Evolutionary conservation across 2,113 vertebrate genomes (phyloP).

Genomic region (Arenaria interpres): DNA sequence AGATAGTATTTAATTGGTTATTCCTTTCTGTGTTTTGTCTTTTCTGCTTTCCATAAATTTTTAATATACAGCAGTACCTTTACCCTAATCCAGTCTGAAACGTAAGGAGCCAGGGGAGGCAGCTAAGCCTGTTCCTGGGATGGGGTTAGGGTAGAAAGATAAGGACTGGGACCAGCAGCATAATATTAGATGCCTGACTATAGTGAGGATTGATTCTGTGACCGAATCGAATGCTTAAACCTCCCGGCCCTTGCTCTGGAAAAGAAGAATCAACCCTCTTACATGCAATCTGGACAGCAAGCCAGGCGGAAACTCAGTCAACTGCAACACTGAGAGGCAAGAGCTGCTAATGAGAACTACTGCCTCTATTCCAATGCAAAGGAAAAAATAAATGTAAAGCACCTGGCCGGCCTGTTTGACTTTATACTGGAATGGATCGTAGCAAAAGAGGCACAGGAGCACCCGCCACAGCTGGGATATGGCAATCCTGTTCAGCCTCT

Average conservation of each 20-base stretch:
- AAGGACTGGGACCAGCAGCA: neutral
- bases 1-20: neutral
- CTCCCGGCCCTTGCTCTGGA: neutral
- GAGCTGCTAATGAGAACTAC: neutral
- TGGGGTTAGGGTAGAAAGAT: neutral
- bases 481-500: neutral
- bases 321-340: neutral
- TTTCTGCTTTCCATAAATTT: neutral
- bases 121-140: neutral
- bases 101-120: neutral
- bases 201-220: constrained; percentile 23
- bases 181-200: neutral
- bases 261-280: constrained; percentile 11
- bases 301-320: neutral
- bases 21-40: neutral
- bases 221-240: neutral
- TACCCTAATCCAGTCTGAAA: neutral
- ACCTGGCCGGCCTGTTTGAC: neutral
- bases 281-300: neutral
- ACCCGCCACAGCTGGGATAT: neutral
- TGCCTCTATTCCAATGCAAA: neutral
- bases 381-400: neutral
- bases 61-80: neutral
- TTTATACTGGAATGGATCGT: neutral
- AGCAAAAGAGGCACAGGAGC: neutral